A percentile compares a stretch with the other conserved stretches of the same genome.
These are phyloP conservation scores for Dicrurus megarhynchus DNA, from an alignment of 2,113 vertebrate genomes.

Conservation along the genomic window DNA sequence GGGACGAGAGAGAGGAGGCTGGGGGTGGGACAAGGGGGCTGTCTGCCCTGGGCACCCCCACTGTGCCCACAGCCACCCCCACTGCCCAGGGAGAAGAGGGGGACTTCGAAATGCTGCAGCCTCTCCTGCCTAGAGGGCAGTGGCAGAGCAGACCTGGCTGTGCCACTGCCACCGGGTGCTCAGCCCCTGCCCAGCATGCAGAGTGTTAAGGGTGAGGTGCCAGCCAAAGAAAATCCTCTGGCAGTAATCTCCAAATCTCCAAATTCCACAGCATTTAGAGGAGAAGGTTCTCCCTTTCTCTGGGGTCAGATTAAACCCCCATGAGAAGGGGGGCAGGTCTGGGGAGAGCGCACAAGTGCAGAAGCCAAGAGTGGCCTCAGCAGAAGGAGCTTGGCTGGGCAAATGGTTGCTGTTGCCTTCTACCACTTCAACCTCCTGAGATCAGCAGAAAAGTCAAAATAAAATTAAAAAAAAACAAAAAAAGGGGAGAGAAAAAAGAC, in stretches of 20 bases:
- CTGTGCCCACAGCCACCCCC: background rate
- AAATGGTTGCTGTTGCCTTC: background rate
- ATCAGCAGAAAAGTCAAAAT: constrained; percentile 8
- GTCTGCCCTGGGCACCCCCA: background rate
- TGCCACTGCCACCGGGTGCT: background rate
- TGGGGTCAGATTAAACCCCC: background rate
- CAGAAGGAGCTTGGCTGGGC: background rate
- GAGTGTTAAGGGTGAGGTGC: background rate
- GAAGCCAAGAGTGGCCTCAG: background rate
- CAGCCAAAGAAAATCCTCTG: background rate
- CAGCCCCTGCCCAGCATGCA: background rate
- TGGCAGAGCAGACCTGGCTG: background rate
- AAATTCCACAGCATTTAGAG: constrained; percentile 10
- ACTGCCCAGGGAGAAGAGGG: background rate
- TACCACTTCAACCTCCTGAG: background rate
- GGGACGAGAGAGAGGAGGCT: background rate
- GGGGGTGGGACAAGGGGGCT: background rate
- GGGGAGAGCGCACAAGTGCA: background rate
- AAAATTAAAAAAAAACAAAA: background rate
- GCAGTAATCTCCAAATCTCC: constrained; percentile 31
- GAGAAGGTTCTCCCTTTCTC: background rate
- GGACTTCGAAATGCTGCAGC: background rate
- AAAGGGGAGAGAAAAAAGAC: background rate
- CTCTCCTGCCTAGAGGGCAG: background rate
- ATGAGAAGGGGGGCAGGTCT: background rate